These are phyloP conservation scores for Parus major DNA, from an alignment of 2,113 vertebrate genomes.

Conservation along the genomic window DNA sequence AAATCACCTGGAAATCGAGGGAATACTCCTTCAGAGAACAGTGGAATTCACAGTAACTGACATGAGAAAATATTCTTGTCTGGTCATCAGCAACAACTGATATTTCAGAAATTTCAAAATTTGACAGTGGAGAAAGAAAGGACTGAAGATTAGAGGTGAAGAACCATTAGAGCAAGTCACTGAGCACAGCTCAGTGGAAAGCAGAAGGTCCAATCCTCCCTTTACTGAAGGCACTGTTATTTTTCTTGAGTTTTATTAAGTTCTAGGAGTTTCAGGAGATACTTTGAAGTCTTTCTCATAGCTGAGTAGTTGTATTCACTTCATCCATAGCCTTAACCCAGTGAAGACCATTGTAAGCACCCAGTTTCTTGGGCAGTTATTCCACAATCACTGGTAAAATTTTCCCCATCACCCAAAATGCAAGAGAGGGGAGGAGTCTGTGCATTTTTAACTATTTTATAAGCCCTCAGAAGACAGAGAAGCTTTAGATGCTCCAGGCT, in stretches of 20 bases:
- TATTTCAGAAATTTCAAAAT: not conserved
- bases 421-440: not conserved
- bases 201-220: not conserved
- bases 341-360: not conserved
- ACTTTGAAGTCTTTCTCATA: not conserved
- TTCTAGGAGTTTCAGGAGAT: not conserved
- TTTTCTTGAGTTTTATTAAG: not conserved
- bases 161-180: not conserved
- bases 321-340: not conserved
- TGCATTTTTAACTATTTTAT: not conserved
- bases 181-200: not conserved
- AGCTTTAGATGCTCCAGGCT: not conserved
- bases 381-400: not conserved
- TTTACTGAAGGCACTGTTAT: not conserved
- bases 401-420: not conserved
- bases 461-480: not conserved
- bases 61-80: not conserved
- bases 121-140: not conserved
- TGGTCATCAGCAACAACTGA: not conserved
- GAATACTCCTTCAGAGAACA: not conserved
- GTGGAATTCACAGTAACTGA: not conserved
- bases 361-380: not conserved
- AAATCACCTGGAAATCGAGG: not conserved
- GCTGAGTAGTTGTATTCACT: not conserved
- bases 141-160: not conserved